Base-by-base conservation (phyloP, 2,797 vertebrate genomes). In the Anolis apletophallus region DNA sequence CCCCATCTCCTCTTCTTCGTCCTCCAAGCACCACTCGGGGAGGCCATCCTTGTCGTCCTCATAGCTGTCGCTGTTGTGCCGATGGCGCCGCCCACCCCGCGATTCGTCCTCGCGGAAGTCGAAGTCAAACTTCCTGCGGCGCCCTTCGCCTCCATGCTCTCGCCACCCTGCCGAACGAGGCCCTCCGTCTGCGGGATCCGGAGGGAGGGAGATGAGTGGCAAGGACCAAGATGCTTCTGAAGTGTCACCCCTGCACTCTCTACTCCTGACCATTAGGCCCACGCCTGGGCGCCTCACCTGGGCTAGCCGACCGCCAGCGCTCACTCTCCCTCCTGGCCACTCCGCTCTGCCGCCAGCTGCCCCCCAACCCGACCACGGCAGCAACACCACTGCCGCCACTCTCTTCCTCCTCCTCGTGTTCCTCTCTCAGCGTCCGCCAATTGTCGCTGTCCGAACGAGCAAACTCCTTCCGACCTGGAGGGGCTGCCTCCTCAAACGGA, bases 381-480 rank as follows among this genome's bases (percentile, higher is more conserved):
- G 95, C 88, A 75, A 36, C 88, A 89, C 97, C 59, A 95, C 91
- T 89, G 86, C 92, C 90, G 34, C 88, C 91, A 50, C 88, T 88
- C 5, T 94, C 96, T 8, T 98, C 98, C 0, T 98, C 98, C 61
- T 97, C 97, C 82, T 98, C 97, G 36, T 98, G 97, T 87, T 98
- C 98, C 85, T 98, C 98, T 16, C 98, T 95, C 21, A 98, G 96
- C 1, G 97, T 97, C 78, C 98, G 97, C 98, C 98, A 99, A 94
- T 99, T 99, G 94, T 98, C 98, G 2, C 98, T 98, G 94, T 99
- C 98, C 8, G 98, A 98, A 89, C 98, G 98, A 87, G 98, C 97
- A 59, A 96, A 98, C n/a, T 98, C 98, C 94, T 98, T 98, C 92
- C 98, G 96, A 0, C 90, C 94, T 2, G 94, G 95, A 50, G 90